Evolutionary conservation across 2,888 invertebrate species (phyloP), one percentile per base, ranked within the genome.

Genomic region (Suillia variegata): DNA sequence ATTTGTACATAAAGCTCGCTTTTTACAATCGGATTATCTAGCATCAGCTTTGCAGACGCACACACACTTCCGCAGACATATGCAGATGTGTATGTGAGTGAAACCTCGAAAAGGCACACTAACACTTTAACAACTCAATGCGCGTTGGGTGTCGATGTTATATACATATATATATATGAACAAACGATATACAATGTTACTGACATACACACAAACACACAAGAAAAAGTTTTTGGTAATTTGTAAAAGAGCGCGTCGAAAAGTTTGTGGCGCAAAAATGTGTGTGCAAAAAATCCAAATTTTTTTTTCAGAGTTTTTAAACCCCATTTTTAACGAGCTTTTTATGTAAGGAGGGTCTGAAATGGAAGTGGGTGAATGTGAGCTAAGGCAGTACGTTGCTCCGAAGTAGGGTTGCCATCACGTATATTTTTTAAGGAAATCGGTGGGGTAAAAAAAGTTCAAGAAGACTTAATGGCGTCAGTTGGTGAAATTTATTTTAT

Each of bases 211-310:
- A 56, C 24, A 26, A 42, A 31, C 34, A 45, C 4, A 58, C 34
- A 56, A 26, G 24, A 20, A 21, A 67, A 67, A 72, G 68, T 70
- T 69, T 69, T 75, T 75, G 77, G 77, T 76, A 79, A 77, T 77
- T 79, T 79, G 78, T 71, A 76, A 79, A 77, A 75, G 71, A 74
- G 74, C 68, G 74, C 75, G 72, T 72, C 75, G 75, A 75, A 79
- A 78, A 77, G 68, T 77, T 78, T 75, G 73, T 70, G 66, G 66
- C 68, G 66, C 67, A 59, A 64, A 66, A 65, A 66, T 61, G 56
- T n/a, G n/a, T 59, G 59, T 47, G 61, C 55, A 61, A 65, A 57
- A 56, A 54, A 63, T 67, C 60, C 56, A 65, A 69, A 64, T 64
- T 60, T 62, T 1, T 47, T 15, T 48, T 38, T 20, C 18, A 13